Evolutionary conservation across 2,888 invertebrate species (phyloP).

Genomic region (Lutraria lutraria): DNA sequence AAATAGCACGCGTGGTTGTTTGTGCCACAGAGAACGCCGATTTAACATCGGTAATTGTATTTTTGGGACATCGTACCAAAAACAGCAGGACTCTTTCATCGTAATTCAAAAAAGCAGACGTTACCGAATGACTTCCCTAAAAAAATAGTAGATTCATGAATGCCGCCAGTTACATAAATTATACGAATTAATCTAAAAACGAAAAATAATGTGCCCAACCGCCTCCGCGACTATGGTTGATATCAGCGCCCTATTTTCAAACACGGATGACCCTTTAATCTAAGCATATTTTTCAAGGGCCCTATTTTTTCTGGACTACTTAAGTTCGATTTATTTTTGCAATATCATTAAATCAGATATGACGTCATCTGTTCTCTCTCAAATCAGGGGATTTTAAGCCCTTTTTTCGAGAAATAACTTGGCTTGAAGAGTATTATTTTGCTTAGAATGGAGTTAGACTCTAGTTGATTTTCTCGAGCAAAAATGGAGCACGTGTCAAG

Average conservation of each 20-base stretch:
- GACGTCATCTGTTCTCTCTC: conserved; percentile 10
- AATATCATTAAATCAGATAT: background rate
- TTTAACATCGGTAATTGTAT: conserved; percentile 29
- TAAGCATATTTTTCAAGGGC: background rate
- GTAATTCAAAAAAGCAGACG: conserved; percentile 22
- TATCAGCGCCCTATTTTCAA: background rate
- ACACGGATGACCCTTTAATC: background rate
- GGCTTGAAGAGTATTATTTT: background rate
- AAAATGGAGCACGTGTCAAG: conserved; percentile 22
- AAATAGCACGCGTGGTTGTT: conserved; percentile 34
- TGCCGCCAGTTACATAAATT: conserved; percentile 39
- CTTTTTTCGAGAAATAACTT: conserved; percentile 10
- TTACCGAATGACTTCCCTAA: background rate
- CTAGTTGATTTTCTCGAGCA: conserved; percentile 39
- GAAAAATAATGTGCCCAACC: conserved; percentile 31
- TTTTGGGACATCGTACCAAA: conserved; percentile 15
- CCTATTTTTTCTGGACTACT: background rate
- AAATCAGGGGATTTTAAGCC: background rate
- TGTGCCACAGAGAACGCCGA: conserved; percentile 19
- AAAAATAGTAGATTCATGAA: conserved; percentile 23
- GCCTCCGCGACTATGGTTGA: conserved; percentile 12
- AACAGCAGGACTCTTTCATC: conserved; percentile 9
- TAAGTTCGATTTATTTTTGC: conserved; percentile 15
- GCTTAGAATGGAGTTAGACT: background rate
- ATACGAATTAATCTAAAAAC: conserved; percentile 31